Evolutionary conservation across 2,113 vertebrate genomes (phyloP), one percentile per base, ranked within the genome.

Genomic region (Amphiprion percula): DNA sequence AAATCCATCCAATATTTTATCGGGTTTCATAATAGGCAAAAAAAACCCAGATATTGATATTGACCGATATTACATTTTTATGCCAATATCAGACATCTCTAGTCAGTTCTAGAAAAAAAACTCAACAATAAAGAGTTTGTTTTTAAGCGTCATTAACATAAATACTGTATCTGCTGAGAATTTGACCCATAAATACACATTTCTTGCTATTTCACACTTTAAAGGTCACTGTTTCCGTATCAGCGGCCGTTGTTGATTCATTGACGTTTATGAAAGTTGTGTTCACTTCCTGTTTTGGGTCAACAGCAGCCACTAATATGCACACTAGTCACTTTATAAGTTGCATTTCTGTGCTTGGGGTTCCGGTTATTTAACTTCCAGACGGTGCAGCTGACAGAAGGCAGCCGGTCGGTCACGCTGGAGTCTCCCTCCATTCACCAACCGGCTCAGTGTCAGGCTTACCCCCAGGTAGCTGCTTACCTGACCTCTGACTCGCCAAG

Each of bases 401-500:
- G 44, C 61, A 53, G 70, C 77, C 50, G 68, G 59, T 75, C 83
- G 68, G 62, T 73, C 37, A 28, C 56, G 47, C 56, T 71, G 16
- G 0, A 59, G 33, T 58, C 79, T 62, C 77, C 83, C 54, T 68
- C 77, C 87, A 85, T 91, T 91, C 87, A 90, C 63, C 80, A 77
- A 62, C 41, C 58, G 61, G 78, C 82, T 93, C 88, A 72, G 64
- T 84, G 71, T 84, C 81, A 55, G 77, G 71, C 83, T 90, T 82
- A 86, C 61, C 62, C 41, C 41, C 50, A 80, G 85, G 82, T 67
- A 83, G 70, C 72, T 63, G 70, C 85, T 90, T 90, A 90, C 66
- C 52, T 73, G 86, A 90, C 83, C 91, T 91, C n/a, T 92, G 88
- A 91, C 91, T 67, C 24, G 67, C 50, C 88, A 93, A 91, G 86